Base-by-base conservation (phyloP, 2,888 invertebrate genomes). In the Lymantria monacha region DNA sequence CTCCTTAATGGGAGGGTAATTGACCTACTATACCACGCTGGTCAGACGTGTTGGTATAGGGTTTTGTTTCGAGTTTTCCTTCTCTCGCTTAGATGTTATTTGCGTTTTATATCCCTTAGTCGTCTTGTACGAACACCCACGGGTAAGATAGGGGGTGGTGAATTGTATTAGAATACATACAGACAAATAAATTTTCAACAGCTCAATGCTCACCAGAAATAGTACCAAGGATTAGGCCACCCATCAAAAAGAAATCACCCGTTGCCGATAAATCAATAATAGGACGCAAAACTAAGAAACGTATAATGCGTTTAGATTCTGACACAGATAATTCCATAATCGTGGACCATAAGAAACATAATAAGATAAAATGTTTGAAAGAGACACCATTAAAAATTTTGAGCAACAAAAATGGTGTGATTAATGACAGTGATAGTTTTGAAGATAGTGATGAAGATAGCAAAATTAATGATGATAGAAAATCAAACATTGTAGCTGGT, bases 251-350 rank as follows among this genome's bases (percentile, higher is more conserved):
- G 11, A 69, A 70, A 50, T 63, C 67, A 9, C 63, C 59, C 7
- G 70, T 73, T 10, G 70, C 72, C 1, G 68, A 77, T 1, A 71
- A 74, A 13, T 75, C 79, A 7, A 75, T 83, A 8, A 70, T 71
- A 33, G 63, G 57, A 30, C 74, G 74, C 15, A 82, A 74, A 63
- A 81, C 77, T 1, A 89, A 81, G 45, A 89, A 87, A 63, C 79
- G 88, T 7, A 80, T 87, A 66, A 70, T 86, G 3, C 62, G 81
- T 2, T 14, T 83, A 2, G 90, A 89, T 38, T 90, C 90, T 0
- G 90, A 91, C 57, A 83, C 85, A 0, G 90, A 90, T 48, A 87
- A 88, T 55, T 90, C 90, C 8, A 83, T 90, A 30, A 59, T 88
- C 0, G 70, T 83, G 43, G 87, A 87, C 66, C 82, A 82, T 30